Percentiles rank a stretch among this genome's conserved stretches.
Evolutionary conservation across 2,113 vertebrate genomes (phyloP).

Genomic region (Grus americana): DNA sequence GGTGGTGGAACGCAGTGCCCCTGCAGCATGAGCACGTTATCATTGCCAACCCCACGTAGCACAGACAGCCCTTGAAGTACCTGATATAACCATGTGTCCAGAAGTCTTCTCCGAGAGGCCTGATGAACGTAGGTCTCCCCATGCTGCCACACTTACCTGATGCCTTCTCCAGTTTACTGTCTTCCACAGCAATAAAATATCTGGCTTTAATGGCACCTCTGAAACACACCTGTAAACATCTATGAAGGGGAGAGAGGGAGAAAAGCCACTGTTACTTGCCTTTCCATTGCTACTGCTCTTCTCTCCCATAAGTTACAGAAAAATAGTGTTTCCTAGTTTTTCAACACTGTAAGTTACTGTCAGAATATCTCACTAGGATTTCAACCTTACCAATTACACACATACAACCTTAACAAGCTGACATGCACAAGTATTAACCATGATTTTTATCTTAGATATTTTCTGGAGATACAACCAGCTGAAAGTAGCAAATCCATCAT

Average conservation of each 20-base stretch:
- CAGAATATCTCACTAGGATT: neutral
- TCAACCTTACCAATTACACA: neutral
- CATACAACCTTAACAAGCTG: neutral
- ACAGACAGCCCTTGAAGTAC: neutral
- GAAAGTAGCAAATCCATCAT: neutral
- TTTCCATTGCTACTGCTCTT: neutral
- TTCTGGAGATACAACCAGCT: neutral
- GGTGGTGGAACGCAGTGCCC: neutral
- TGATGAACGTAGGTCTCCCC: neutral
- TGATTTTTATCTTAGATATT: neutral
- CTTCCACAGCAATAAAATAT: neutral
- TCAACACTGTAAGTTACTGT: neutral
- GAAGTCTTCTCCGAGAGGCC: neutral
- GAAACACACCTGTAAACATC: neutral
- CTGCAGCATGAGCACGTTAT: neutral
- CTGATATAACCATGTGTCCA: fast-evolving
- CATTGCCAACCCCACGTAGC: neutral
- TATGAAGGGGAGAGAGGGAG: neutral
- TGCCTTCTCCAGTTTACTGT: neutral
- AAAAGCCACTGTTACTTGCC: neutral
- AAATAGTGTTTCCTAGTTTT: neutral
- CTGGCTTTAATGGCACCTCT: neutral
- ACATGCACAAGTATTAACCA: neutral
- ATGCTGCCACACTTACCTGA: neutral
- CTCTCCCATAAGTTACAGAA: neutral